A percentile compares a stretch with the other conserved stretches of the same genome.
Conservation (phyloP, 2,888 invertebrate species). For the Phortica magna region DNA sequence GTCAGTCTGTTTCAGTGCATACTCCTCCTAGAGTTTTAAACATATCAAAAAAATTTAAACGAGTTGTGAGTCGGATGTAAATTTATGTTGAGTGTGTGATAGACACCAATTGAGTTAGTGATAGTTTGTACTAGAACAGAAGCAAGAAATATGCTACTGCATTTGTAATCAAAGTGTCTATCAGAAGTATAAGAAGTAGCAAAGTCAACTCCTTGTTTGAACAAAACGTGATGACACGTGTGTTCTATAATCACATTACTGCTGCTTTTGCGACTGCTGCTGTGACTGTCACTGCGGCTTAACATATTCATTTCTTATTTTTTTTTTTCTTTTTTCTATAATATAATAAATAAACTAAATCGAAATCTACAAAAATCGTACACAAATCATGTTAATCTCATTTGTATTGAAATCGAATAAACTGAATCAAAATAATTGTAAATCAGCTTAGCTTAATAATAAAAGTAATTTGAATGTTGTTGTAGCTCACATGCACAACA, state of each 20-base stretch:
- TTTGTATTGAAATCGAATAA: background rate
- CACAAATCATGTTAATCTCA: background rate
- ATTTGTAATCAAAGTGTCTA: background rate
- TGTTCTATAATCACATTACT: background rate
- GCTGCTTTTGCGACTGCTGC: background rate
- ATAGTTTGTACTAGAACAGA: background rate
- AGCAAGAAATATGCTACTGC: constrained; percentile 2
- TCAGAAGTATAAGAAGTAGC: background rate
- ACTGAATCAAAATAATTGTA: background rate
- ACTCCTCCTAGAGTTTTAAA: too few relatives aligned
- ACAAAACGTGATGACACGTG: constrained; percentile 25
- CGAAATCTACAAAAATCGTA: background rate
- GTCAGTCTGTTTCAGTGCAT: too few relatives aligned
- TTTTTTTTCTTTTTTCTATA: background rate
- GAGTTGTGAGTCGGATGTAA: too few relatives aligned
- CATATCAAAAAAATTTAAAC: too few relatives aligned
- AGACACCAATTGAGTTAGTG: background rate
- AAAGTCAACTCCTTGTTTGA: background rate
- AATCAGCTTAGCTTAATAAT: background rate
- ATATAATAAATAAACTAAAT: background rate
- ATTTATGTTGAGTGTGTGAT: too few relatives aligned
- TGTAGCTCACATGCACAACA: too few relatives aligned
- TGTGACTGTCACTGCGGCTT: background rate
- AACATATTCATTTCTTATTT: background rate
- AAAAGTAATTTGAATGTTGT: background rate